Conservation (phyloP, 2,113 vertebrate species). For the Illadopsis cleaveri region DNA sequence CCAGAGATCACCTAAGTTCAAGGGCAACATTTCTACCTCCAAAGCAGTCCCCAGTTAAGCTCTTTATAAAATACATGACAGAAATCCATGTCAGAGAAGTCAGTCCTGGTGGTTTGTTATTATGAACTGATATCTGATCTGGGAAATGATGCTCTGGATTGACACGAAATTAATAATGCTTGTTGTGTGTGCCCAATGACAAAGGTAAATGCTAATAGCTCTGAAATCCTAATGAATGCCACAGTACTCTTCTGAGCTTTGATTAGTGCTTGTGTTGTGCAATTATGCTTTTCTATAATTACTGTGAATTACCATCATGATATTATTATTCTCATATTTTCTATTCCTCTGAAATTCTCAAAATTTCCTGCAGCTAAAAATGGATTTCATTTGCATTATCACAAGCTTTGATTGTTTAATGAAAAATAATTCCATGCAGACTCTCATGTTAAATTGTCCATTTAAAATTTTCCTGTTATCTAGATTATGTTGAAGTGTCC, state of each 20-base stretch:
- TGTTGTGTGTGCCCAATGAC: neutral
- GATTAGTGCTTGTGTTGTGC: conserved; percentile 54
- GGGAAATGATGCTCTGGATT: conserved; percentile 1
- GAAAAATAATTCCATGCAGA: conserved; percentile 55
- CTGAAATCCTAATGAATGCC: conserved; percentile 55
- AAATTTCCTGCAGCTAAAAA: conserved; percentile 65
- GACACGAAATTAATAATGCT: conserved; percentile 19
- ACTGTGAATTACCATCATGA: conserved; percentile 58
- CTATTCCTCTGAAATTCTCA: conserved; percentile 51
- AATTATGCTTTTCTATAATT: conserved; percentile 67
- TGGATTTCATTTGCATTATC: conserved; percentile 72
- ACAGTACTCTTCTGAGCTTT: conserved; percentile 15
- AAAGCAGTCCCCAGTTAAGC: neutral
- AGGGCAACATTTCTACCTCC: neutral
- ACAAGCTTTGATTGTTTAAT: conserved; percentile 63
- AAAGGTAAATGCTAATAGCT: conserved; percentile 52
- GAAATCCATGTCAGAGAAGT: conserved; percentile 11
- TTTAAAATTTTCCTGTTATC: conserved; percentile 43
- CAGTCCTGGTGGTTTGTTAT: neutral
- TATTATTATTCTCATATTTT: conserved; percentile 56
- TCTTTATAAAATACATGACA: neutral
- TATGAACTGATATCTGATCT: conserved; percentile 1
- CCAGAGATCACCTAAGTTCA: neutral
- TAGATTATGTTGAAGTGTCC: conserved; percentile 27
- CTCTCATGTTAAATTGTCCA: conserved; percentile 39